Percentiles rank a stretch among this genome's conserved stretches.
Evolutionary conservation across 2,888 invertebrate species (phyloP).

Genomic region (Aproaerema taeniolella): DNA sequence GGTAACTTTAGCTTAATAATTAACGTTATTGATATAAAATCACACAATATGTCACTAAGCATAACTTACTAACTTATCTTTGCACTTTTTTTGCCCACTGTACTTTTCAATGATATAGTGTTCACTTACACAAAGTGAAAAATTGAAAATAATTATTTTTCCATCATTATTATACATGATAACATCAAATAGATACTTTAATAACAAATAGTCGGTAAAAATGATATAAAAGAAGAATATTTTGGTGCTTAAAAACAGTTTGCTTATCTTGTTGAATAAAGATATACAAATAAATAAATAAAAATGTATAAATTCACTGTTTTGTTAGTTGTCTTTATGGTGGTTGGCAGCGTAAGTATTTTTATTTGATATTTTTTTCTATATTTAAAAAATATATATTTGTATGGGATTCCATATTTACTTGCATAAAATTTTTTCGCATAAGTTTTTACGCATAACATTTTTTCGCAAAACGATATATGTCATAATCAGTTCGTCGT

Average conservation of each 20-base stretch:
- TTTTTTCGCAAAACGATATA: too few species aligned
- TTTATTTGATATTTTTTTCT: not conserved
- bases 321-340: not conserved
- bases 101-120: too few species aligned
- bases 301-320: conserved; percentile 8
- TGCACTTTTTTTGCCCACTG: too few species aligned
- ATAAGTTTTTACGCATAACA: too few species aligned
- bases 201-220: not conserved
- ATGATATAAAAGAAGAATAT: not conserved
- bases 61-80: too few species aligned
- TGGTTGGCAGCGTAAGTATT: conserved; percentile 2
- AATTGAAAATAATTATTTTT: not conserved
- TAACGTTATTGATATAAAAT: too few species aligned
- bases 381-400: not conserved
- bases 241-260: not conserved
- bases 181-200: not conserved
- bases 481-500: too few species aligned
- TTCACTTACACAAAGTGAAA: too few species aligned
- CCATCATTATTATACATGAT: not conserved
- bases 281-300: not conserved
- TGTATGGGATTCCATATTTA: too few species aligned
- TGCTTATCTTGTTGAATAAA: not conserved
- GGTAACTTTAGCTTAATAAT: too few species aligned
- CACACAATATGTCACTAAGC: too few species aligned
- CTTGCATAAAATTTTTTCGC: too few species aligned